phyloP scores from a whole-genome alignment of 2,797 vertebrate species.

The Bucorvus abyssinicus region DNA sequence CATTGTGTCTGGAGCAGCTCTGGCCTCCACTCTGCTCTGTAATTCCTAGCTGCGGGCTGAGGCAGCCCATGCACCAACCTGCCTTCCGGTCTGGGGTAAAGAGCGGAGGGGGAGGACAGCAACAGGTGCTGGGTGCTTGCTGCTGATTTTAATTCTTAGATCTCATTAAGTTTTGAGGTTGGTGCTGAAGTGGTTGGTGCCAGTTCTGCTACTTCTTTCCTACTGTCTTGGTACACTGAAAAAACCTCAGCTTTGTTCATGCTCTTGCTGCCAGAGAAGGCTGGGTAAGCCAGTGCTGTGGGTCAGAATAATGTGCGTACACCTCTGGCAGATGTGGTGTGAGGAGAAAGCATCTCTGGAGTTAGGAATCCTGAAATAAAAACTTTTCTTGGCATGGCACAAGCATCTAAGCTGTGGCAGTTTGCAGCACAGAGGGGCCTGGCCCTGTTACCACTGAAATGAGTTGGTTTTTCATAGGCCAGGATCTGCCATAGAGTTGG shows the following conservation, averaged over 20 bases:
- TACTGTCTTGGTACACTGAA: neutral
- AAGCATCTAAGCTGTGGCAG: neutral
- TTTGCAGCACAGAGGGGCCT: neutral
- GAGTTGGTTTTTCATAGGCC: neutral
- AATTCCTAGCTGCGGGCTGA: neutral
- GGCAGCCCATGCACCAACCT: neutral
- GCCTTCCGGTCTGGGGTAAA: neutral
- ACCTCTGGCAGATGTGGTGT: neutral
- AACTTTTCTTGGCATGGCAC: neutral
- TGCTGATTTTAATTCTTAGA: neutral
- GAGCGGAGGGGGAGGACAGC: neutral
- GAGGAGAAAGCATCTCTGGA: neutral
- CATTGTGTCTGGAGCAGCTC: neutral
- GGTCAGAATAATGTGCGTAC: neutral
- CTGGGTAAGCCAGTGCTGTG: neutral
- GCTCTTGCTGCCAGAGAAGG: neutral
- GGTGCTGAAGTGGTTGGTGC: neutral
- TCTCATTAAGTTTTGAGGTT: neutral
- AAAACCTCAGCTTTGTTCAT: accelerated
- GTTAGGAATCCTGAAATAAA: neutral
- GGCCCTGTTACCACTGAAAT: neutral
- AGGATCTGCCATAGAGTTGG: neutral
- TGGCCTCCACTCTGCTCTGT: neutral
- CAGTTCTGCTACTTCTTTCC: neutral
- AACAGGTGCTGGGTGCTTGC: neutral